phyloP scores from a whole-genome alignment of 2,888 invertebrate genomes.

The Oscheius sp. region DNA sequence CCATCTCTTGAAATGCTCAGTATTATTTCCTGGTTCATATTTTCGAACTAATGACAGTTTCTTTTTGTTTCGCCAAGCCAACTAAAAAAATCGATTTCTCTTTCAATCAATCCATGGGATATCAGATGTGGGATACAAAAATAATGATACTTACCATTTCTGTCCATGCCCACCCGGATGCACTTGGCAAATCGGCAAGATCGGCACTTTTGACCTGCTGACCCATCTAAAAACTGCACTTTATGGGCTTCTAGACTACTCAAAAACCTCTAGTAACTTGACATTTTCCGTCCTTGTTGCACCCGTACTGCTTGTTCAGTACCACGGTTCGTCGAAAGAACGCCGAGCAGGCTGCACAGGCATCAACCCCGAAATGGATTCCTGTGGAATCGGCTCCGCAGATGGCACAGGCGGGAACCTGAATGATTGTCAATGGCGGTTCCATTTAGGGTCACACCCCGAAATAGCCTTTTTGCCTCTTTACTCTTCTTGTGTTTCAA shows the following conservation, averaged over 20 bases:
- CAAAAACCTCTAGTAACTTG: constrained; percentile 59
- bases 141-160: constrained; percentile 49
- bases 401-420: constrained; percentile 65
- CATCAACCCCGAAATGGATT: constrained; percentile 71
- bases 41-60: too few relatives aligned
- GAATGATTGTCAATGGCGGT: not conserved
- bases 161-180: constrained; percentile 65
- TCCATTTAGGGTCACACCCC: not conserved
- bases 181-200: constrained; percentile 69
- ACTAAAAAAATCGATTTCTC: too few relatives aligned
- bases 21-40: too few relatives aligned
- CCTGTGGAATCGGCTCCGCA: constrained; percentile 70
- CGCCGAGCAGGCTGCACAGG: constrained; percentile 68
- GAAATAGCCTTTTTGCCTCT: not conserved
- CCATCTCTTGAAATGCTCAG: too few relatives aligned
- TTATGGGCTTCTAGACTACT: not conserved
- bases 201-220: constrained; percentile 63
- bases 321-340: constrained; percentile 67
- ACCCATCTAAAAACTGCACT: constrained; percentile 49
- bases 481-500: not conserved
- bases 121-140: not conserved
- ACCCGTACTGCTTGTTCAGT: constrained; percentile 63
- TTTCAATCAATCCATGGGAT: too few relatives aligned
- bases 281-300: constrained; percentile 61
- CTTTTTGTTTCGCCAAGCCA: too few relatives aligned